Evolutionary conservation across 2,888 invertebrate species (phyloP), one percentile per base, ranked within the genome.

Genomic region (Scrobipalpa atriplicella): DNA sequence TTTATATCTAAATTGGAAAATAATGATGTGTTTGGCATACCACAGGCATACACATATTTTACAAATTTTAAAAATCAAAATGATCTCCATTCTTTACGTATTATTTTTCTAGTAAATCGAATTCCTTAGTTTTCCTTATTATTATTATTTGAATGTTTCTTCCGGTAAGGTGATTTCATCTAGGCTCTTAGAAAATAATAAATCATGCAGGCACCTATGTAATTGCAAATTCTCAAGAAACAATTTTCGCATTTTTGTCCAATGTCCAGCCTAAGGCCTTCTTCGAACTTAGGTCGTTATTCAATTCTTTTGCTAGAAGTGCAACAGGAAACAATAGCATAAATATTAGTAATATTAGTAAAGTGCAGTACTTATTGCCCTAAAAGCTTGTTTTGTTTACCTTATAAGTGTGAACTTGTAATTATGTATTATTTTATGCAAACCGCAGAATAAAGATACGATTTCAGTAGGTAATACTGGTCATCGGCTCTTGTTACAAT

Each of bases 291-390:
- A 38, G 18, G n/a, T 36, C 16, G n/a, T 21, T 58, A 38, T 9
- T 58, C 58, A 58, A 60, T 64, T 67, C 68, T 73, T 70, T 70
- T 70, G 60, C 67, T 74, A 71, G 69, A 65, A 63, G 19, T 6
- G 38, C 47, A 52, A 65, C 41, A 67, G 60, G 65, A 68, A 51
- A 19, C 41, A 51, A 62, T 58, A 58, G 36, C 58, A 58, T n/a
- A n/a, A n/a, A 29, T 29, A 29, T 29, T 19, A 52, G 8, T 52
- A n/a, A n/a, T n/a, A 52, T 52, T 18, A n/a, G 38, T 58, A n/a
- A 38, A 36, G 1, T 29, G 2, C 11, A 43, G 1, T 13, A 11
- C 43, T 13, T 43, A 11, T 29, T 29, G 29, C 5, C 29, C 29
- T n/a, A n/a, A 47, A 47, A 16, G n/a, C 1, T 7, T 47, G 3